A percentile compares a stretch with the other conserved stretches of the same genome.
These are phyloP conservation scores for Celastrina argiolus DNA, from an alignment of 2,888 invertebrate species.

Conservation along the genomic window DNA sequence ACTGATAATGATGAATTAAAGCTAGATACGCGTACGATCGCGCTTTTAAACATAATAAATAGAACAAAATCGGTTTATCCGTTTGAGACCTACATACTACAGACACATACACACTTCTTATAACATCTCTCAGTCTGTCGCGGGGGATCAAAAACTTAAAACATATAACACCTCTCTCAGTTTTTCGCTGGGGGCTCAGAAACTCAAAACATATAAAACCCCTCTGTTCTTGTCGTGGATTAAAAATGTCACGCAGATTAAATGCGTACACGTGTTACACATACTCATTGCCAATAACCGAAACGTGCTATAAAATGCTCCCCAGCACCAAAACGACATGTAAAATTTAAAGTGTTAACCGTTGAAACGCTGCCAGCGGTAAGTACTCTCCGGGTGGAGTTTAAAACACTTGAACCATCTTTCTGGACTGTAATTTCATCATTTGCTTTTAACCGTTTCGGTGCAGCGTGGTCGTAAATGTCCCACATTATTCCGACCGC, in stretches of 20 bases:
- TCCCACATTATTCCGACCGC: not conserved
- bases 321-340: conserved; percentile 8
- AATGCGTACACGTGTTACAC: not conserved
- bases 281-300: not conserved
- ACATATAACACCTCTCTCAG: too few relatives aligned
- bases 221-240: too few relatives aligned
- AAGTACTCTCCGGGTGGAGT: not conserved
- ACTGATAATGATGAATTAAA: too few relatives aligned
- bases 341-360: conserved; percentile 1
- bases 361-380: conserved; percentile 4
- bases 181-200: too few relatives aligned
- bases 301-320: not conserved
- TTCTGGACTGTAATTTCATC: not conserved
- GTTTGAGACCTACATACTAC: too few relatives aligned
- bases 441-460: not conserved
- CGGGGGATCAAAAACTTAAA: too few relatives aligned
- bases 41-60: too few relatives aligned
- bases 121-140: too few relatives aligned
- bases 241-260: not conserved
- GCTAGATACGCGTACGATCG: too few relatives aligned
- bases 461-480: not conserved
- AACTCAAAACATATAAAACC: too few relatives aligned
- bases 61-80: too few relatives aligned
- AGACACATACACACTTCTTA: too few relatives aligned
- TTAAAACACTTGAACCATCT: conserved; percentile 7